These are phyloP conservation scores for Siniperca undulata DNA, from an alignment of 2,797 vertebrate genomes.

Conservation along the genomic window DNA sequence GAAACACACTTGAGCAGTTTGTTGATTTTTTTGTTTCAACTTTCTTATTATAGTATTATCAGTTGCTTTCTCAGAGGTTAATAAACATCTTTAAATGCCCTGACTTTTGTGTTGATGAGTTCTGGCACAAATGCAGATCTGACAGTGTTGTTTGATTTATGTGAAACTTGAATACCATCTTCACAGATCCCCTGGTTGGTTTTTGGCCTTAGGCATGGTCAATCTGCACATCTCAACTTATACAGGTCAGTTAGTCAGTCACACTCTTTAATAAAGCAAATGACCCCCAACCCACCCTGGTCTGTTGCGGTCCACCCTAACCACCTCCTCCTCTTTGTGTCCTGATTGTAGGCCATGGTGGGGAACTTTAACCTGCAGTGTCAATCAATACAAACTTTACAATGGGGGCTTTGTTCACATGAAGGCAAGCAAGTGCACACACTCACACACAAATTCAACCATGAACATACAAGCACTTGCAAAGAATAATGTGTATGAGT, in stretches of 20 bases:
- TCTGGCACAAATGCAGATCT: not conserved
- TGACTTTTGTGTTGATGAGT: not conserved
- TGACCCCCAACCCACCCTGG: slow-evolving; percentile 61
- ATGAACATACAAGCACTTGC: slow-evolving; percentile 5
- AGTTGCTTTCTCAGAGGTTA: not conserved
- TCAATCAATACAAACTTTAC: slow-evolving; percentile 71
- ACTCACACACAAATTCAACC: not conserved
- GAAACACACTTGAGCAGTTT: no score
- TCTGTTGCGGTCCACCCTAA: no score
- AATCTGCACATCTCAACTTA: slow-evolving; percentile 62
- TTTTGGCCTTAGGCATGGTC: slow-evolving; percentile 65
- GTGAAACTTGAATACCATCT: slow-evolving; percentile 46
- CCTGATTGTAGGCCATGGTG: no score
- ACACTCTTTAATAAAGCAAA: slow-evolving; percentile 82
- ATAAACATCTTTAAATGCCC: not conserved
- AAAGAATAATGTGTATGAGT: slow-evolving; percentile 12
- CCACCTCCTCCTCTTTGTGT: no score
- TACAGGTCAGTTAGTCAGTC: slow-evolving; percentile 68
- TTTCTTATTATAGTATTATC: not conserved
- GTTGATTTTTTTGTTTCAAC: not conserved
- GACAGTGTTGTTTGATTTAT: slow-evolving; percentile 26
- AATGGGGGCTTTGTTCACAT: slow-evolving; percentile 76
- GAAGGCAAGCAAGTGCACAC: slow-evolving; percentile 23
- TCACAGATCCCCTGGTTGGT: slow-evolving; percentile 48
- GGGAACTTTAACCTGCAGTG: slow-evolving; percentile 76